Evolutionary conservation across 2,113 vertebrate species (phyloP).

Genomic region (Tetrax tetrax): DNA sequence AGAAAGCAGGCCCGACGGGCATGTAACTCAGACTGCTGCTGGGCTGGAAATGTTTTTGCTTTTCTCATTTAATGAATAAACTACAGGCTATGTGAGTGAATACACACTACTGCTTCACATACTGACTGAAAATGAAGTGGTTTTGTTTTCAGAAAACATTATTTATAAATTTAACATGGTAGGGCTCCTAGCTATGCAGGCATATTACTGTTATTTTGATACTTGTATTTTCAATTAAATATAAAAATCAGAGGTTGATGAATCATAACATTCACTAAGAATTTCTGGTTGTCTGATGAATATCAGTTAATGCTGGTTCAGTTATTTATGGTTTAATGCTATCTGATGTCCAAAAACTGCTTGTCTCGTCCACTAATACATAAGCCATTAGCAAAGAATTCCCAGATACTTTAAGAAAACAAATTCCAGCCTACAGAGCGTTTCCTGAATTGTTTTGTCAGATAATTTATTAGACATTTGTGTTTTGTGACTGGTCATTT

Average conservation of each 20-base stretch:
- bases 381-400: neutral
- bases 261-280: neutral
- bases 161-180: neutral
- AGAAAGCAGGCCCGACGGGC: neutral
- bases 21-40: neutral
- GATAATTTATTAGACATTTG: conserved; percentile 29
- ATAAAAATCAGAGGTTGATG: neutral
- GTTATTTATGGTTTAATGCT: neutral
- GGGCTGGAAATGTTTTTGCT: neutral
- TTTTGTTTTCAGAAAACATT: neutral
- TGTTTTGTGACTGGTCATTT: conserved; percentile 25
- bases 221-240: neutral
- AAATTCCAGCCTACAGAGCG: neutral
- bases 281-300: neutral
- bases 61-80: neutral
- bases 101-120: neutral
- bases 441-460: conserved; percentile 16
- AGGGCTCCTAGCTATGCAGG: neutral
- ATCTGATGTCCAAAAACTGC: neutral
- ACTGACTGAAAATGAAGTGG: neutral
- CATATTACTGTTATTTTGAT: neutral
- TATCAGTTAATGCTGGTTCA: neutral
- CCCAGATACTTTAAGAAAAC: conserved; percentile 33
- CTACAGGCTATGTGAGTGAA: neutral
- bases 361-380: neutral